Evolutionary conservation across 2,888 invertebrate species (phyloP), one percentile per base, ranked within the genome.

Genomic region (Idaea biselata): DNA sequence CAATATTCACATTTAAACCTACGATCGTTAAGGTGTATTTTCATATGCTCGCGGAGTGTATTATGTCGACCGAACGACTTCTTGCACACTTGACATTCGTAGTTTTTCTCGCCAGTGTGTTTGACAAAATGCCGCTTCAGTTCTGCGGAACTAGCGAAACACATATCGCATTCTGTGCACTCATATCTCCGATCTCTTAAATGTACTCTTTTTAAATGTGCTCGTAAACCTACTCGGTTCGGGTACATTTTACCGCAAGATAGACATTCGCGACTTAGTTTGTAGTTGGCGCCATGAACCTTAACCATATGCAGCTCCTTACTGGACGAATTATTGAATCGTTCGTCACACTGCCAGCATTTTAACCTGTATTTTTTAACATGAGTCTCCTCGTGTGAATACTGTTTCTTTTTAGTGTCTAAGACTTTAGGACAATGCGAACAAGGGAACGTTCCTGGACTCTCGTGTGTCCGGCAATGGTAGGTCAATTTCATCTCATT

Each of bases 91-190:
- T 81, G 77, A 61, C 89, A 89, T 18, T 86, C 77, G 55, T 83
- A 91, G 6, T 88, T 84, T 66, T 86, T 89, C 0, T 77, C 77
- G 0, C 83, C 86, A 0, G 88, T 85, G 68, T 93, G 93, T 16
- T 80, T 87, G 11, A 88, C 72, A 74, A 82, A 77, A 66, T 91
- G 91, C 1, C 78, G 77, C 18, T 80, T 81, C 54, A 88, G 70
- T 44, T 81, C 80, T 16, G 74, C 73, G 18, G 80, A 77, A 2
- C 58, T 66, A 25, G 65, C 73, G 33, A 72, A 79, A 0, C 58
- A 63, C 60, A 58, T 78, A 1, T 74, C 75, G 18, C 83, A 83
- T 11, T 70, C 56, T 0, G 68, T 16, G 57, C 82, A 83, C 33
- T 69, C 62, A 16, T 69, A 67, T 4, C 61, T 68, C 6, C 67